These are phyloP conservation scores for Hormaphis cornu DNA, from an alignment of 1,140 invertebrate species.

Conservation along the genomic window DNA sequence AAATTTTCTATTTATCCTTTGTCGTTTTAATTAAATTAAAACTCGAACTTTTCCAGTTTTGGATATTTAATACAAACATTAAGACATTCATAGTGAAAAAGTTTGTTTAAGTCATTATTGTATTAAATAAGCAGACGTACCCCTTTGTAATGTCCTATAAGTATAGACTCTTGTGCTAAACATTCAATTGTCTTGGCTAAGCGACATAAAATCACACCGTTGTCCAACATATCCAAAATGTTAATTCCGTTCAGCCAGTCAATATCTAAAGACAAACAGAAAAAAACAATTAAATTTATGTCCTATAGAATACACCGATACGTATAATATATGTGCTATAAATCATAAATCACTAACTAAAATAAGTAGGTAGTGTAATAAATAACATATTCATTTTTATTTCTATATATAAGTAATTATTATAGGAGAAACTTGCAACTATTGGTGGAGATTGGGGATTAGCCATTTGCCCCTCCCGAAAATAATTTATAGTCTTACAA, in stretches of 20 bases:
- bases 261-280: slow-evolving; percentile 50
- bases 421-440: too few relatives aligned
- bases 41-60: too few relatives aligned
- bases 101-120: too few relatives aligned
- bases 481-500: too few relatives aligned
- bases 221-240: slow-evolving; percentile 67
- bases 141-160: slow-evolving; percentile 8
- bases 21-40: background rate
- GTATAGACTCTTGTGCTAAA: slow-evolving; percentile 46
- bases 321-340: background rate
- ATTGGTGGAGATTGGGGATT: too few relatives aligned
- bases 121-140: slow-evolving; percentile 9
- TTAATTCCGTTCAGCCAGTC: slow-evolving; percentile 64
- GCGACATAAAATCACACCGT: slow-evolving; percentile 68
- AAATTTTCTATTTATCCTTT: background rate
- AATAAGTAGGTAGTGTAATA: too few relatives aligned
- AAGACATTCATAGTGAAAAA: too few relatives aligned
- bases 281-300: background rate
- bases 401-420: too few relatives aligned
- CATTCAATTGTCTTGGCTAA: slow-evolving; percentile 57
- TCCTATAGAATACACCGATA: background rate
- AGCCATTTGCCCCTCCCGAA: too few relatives aligned
- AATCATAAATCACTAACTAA: background rate
- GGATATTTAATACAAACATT: too few relatives aligned
- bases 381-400: too few relatives aligned